These are phyloP conservation scores for Erethizon dorsatum DNA, from an alignment of 2,797 vertebrate genomes.

Conservation along the genomic window DNA sequence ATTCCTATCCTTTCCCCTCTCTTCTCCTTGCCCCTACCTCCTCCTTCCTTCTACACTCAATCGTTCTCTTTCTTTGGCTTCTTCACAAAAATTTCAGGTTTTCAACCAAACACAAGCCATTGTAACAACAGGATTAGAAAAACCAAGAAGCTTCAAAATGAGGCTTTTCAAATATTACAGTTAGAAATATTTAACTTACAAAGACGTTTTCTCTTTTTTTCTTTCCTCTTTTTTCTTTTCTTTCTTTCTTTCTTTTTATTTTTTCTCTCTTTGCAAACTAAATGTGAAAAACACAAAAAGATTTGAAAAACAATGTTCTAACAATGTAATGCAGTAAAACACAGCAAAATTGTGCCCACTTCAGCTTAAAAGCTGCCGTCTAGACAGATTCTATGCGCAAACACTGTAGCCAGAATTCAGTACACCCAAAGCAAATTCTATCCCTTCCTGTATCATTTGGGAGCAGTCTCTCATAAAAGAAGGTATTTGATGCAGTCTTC, in stretches of 20 bases:
- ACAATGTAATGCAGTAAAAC: slow-evolving; percentile 3
- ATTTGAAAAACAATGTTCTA: neutral
- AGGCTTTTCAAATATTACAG: neutral
- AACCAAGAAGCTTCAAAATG: neutral
- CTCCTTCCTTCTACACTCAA: neutral
- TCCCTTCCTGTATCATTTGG: neutral
- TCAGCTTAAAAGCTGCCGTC: slow-evolving; percentile 5
- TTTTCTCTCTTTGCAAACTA: neutral
- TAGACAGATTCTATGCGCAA: slow-evolving; percentile 42
- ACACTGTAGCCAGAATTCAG: slow-evolving; percentile 25
- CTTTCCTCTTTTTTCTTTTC: neutral
- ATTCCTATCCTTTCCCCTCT: too few species aligned
- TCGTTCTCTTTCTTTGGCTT: neutral
- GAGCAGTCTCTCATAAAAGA: slow-evolving; percentile 29
- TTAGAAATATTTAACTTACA: neutral
- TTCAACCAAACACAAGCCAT: neutral
- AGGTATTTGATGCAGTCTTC: slow-evolving; percentile 1
- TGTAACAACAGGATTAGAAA: slow-evolving; percentile 13
- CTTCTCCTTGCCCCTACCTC: neutral
- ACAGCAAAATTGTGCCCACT: neutral
- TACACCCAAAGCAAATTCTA: slow-evolving; percentile 18
- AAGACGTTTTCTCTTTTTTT: neutral
- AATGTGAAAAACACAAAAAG: slow-evolving; percentile 21
- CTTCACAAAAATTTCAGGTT: neutral
- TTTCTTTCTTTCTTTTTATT: neutral